These are phyloP conservation scores for Gnatocerus cornutus DNA, from an alignment of 2,888 invertebrate genomes.

Conservation along the genomic window DNA sequence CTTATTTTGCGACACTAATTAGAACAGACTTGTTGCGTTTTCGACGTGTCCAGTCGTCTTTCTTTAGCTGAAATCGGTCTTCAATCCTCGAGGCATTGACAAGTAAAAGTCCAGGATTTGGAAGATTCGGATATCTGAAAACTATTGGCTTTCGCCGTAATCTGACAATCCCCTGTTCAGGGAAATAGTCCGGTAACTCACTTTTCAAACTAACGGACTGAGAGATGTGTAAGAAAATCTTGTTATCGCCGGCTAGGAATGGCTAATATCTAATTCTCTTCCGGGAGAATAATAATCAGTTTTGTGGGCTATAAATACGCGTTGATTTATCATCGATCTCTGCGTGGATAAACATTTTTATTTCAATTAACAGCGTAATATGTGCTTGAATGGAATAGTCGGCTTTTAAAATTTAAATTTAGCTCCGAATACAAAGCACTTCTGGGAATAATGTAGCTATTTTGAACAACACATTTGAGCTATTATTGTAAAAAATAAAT, in stretches of 20 bases:
- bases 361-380: too few species aligned
- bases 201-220: constrained; percentile 59
- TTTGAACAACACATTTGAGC: too few species aligned
- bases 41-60: constrained; percentile 18
- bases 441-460: too few species aligned
- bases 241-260: constrained; percentile 49
- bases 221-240: constrained; percentile 60
- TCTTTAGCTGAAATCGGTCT: constrained; percentile 30
- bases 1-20: not conserved
- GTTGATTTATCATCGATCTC: too few species aligned
- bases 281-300: not conserved
- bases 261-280: not conserved
- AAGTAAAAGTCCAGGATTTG: constrained; percentile 58
- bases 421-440: too few species aligned
- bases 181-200: constrained; percentile 61
- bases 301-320: not conserved
- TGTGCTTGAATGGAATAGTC: too few species aligned
- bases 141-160: constrained; percentile 64
- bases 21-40: constrained; percentile 1
- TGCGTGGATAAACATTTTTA: too few species aligned
- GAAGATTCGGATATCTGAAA: constrained; percentile 57
- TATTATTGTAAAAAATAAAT: too few species aligned
- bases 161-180: constrained; percentile 61
- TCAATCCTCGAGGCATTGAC: constrained; percentile 55
- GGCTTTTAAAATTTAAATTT: too few species aligned